Evolutionary conservation across 2,797 vertebrate genomes (phyloP).

Genomic region (Xenentodon cancila): DNA sequence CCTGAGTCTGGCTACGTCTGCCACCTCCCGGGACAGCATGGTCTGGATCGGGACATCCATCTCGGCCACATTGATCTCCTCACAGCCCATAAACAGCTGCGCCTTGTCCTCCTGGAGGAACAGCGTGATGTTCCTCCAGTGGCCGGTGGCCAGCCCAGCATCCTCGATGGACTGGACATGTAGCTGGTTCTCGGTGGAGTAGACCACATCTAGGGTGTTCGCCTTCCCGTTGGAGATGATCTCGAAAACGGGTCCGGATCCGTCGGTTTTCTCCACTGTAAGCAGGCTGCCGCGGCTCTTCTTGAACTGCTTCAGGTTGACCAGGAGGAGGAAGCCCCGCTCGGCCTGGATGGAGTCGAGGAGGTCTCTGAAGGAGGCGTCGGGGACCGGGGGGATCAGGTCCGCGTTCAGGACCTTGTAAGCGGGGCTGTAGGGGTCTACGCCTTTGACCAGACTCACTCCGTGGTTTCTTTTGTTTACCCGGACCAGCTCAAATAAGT

Average conservation of each 20-base stretch:
- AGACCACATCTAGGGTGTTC: constrained; percentile 92
- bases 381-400: constrained; percentile 90
- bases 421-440: constrained; percentile 91
- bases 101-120: constrained; percentile 95
- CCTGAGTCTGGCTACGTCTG: constrained; percentile 85
- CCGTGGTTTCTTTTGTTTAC: constrained; percentile 86
- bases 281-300: constrained; percentile 89
- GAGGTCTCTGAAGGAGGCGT: constrained; percentile 93
- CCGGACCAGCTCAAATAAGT: constrained; percentile 90
- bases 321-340: constrained; percentile 93
- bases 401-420: constrained; percentile 93
- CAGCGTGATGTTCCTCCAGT: constrained; percentile 97
- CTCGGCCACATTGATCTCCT: constrained; percentile 90
- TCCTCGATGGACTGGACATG: constrained; percentile 93
- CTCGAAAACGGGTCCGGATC: constrained; percentile 90
- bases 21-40: constrained; percentile 88
- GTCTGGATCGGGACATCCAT: constrained; percentile 91
- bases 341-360: constrained; percentile 92
- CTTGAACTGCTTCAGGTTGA: constrained; percentile 92
- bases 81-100: constrained; percentile 93
- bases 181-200: constrained; percentile 85
- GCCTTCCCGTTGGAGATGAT: constrained; percentile 93
- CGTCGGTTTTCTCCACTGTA: constrained; percentile 89
- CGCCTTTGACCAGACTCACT: constrained; percentile 91
- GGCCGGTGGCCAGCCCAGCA: constrained; percentile 87